phyloP scores from a whole-genome alignment of 2,113 vertebrate species.

The Caloenas nicobarica region DNA sequence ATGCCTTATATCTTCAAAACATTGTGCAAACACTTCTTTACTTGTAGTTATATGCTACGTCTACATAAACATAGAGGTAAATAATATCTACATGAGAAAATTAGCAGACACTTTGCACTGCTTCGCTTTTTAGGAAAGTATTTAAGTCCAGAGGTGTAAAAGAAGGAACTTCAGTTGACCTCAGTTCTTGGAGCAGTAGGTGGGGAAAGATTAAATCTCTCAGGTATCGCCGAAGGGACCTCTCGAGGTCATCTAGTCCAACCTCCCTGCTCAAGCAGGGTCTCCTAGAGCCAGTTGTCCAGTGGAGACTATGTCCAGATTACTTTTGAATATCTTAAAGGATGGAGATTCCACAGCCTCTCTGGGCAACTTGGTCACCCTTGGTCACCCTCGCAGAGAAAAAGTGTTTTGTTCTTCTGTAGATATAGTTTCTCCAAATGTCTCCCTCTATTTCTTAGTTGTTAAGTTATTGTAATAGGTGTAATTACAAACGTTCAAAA shows the following conservation, averaged over 20 bases:
- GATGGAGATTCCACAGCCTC: background rate
- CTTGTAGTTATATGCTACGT: background rate
- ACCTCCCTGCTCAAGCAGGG: background rate
- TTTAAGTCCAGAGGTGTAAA: background rate
- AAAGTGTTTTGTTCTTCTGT: rapidly evolving
- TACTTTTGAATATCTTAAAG: background rate
- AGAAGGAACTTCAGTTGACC: background rate
- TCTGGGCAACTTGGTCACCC: background rate
- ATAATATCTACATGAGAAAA: background rate
- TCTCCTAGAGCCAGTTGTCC: background rate
- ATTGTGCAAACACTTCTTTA: background rate
- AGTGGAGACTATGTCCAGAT: background rate
- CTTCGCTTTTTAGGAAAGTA: background rate
- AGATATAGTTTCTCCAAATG: background rate
- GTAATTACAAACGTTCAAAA: background rate
- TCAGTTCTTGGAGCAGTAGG: background rate
- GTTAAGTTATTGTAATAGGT: background rate
- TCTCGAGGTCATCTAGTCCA: background rate
- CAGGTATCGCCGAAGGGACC: background rate
- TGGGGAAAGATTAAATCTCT: background rate
- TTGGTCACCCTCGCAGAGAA: background rate
- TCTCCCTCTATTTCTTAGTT: background rate
- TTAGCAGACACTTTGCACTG: background rate
- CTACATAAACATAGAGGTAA: background rate
- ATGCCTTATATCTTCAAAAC: background rate